Evolutionary conservation across 2,113 vertebrate genomes (phyloP), one percentile per base, ranked within the genome.

Genomic region (Tychaedon coryphoeus): DNA sequence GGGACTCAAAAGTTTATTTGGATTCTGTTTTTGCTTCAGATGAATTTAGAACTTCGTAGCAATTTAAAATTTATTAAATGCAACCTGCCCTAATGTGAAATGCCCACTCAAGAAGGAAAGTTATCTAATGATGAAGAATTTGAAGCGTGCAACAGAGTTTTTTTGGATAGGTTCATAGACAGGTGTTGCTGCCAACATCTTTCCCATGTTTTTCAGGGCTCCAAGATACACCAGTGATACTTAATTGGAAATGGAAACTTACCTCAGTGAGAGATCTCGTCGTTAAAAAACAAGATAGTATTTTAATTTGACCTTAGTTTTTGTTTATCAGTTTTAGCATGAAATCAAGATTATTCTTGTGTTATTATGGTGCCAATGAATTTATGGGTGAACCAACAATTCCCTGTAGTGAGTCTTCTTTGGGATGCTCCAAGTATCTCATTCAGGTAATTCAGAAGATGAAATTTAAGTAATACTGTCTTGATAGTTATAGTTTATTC

Each of bases 71-170:
- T 8, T 43, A 26, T 71, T 19, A 48, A 28, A 62, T 47, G 19
- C 33, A 51, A 23, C 23, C 42, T 60, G 5, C 4, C 34, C 23
- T 57, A 67, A 23, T 26, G 3, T 43, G 31, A 77, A 94, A 51
- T 72, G 15, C 10, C 61, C 31, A 9, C 12, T 62, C 36, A 62
- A 64, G 57, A 81, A 58, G 34, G 65, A 77, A 77, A 78, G 17
- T 18, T 18, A 15, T 50, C 15, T 18, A 56, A 67, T 0, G 0
- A 4, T 33, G 19, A 24, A 58, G 43, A 9, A 66, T 73, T 67
- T 71, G 24, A 14, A 62, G 26, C 0, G 0, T 28, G 36, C 20
- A 86, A 33, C 16, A 77, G 42, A 74, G 25, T 86, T 70, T 51
- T 15, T 56, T 64, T 10, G n/a, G 33, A 18, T 38, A 47, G 10